Evolutionary conservation across 2,113 vertebrate species (phyloP).

Genomic region (Asarcornis scutulata): DNA sequence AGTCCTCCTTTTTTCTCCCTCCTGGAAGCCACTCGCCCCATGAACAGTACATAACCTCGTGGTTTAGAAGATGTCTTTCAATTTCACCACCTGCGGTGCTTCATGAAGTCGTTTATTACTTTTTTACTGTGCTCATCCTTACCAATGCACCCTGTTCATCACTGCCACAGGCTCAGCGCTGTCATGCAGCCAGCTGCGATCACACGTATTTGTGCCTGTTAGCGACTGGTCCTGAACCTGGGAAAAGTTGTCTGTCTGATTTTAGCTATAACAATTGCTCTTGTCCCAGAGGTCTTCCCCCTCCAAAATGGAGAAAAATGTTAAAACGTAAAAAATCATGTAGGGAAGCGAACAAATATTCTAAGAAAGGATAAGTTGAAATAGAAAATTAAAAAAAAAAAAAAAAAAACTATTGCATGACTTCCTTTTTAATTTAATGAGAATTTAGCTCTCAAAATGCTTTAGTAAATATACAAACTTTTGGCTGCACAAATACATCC

Average conservation of each 20-base stretch:
- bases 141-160: not conserved
- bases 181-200: not conserved
- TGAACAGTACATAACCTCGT: not conserved
- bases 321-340: not conserved
- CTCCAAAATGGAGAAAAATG: not conserved
- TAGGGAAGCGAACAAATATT: not conserved
- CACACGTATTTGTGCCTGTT: fast-evolving
- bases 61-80: not conserved
- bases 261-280: not conserved
- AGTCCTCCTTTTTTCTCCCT: not conserved
- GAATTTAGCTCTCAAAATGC: not conserved
- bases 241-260: not conserved
- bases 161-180: not conserved
- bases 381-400: not conserved
- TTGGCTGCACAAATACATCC: not conserved
- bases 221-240: not conserved
- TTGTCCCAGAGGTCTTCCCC: not conserved
- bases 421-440: not conserved
- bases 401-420: not conserved
- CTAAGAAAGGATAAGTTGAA: not conserved
- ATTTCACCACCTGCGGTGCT: not conserved
- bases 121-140: not conserved
- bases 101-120: not conserved
- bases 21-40: not conserved
- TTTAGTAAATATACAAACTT: not conserved